A percentile compares a stretch with the other conserved stretches of the same genome.
Evolutionary conservation across 2,888 invertebrate species (phyloP).

Genomic region (Drosophila bunnanda): DNA sequence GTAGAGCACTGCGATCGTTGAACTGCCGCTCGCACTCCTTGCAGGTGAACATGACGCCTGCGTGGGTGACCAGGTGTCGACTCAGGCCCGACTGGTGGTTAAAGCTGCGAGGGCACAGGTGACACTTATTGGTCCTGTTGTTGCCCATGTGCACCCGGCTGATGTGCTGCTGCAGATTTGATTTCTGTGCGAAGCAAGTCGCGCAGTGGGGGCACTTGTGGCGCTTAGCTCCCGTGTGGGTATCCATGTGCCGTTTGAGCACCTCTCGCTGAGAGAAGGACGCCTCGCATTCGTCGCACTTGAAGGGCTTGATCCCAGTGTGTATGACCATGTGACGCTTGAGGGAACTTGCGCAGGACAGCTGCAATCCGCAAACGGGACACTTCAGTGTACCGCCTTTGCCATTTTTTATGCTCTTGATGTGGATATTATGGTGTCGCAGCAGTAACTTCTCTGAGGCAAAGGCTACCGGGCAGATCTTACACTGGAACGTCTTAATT

Average conservation of each 20-base stretch:
- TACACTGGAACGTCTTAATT: slow-evolving; percentile 87
- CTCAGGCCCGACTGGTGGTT: slow-evolving; percentile 88
- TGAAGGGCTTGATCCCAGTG: slow-evolving; percentile 86
- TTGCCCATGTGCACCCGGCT: slow-evolving; percentile 86
- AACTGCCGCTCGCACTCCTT: slow-evolving; percentile 88
- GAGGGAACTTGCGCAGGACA: slow-evolving; percentile 88
- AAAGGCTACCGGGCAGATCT: slow-evolving; percentile 88
- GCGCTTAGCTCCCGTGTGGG: slow-evolving; percentile 87
- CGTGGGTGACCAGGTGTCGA: slow-evolving; percentile 88
- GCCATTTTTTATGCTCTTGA: slow-evolving; percentile 86
- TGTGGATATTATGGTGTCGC: slow-evolving; percentile 88
- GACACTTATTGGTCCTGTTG: slow-evolving; percentile 88
- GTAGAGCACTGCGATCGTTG: slow-evolving; percentile 89
- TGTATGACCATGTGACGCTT: slow-evolving; percentile 89
- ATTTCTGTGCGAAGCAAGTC: slow-evolving; percentile 90
- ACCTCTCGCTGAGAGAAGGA: slow-evolving; percentile 91
- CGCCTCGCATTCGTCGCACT: slow-evolving; percentile 86
- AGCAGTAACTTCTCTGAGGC: slow-evolving; percentile 87
- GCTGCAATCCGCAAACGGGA: slow-evolving; percentile 88
- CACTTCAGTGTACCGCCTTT: slow-evolving; percentile 85
- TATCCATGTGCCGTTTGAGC: slow-evolving; percentile 87
- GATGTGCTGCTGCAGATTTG: slow-evolving; percentile 88
- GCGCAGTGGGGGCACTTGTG: slow-evolving; percentile 88
- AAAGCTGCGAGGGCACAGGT: slow-evolving; percentile 87
- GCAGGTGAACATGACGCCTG: slow-evolving; percentile 88